Evolutionary conservation across 2,888 invertebrate species (phyloP), one percentile per base, ranked within the genome.

Genomic region (Venusia cambrica): DNA sequence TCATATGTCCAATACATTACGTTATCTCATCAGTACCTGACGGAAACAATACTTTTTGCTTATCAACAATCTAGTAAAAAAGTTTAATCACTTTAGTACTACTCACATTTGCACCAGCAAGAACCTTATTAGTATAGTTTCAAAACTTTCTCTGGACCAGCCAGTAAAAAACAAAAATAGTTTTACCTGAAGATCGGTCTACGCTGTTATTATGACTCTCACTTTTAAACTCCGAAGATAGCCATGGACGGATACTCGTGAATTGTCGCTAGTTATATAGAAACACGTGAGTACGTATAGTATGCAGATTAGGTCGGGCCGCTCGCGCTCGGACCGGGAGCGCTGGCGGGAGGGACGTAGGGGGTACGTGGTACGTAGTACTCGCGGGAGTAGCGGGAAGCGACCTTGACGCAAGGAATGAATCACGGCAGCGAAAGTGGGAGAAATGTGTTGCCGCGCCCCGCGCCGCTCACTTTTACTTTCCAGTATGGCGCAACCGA

Each of bases 341-440:
- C 16, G 34, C 29, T 12, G 22, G 40, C 36, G 48, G 53, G 51
- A 47, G 53, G 43, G 44, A n/a, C n/a, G n/a, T n/a, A n/a, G n/a
- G n/a, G n/a, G n/a, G n/a, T n/a, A n/a, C n/a, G n/a, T n/a, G 48
- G 47, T 45, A 54, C 65, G 35, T 31, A 40, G 40, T 40, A 40
- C 40, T 27, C 31, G 15, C 18, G 69, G 76, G 75, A 76, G 66
- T 68, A 61, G 65, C 75, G 72, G 79, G 81, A 75, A 73, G 72
- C 77, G 83, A 81, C 84, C 85, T 84, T 84, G 83, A 69, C 67
- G 69, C 62, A 68, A 57, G 58, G 64, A 69, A 57, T 73, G 84
- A 84, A 80, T 84, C 83, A 84, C 80, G 52, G 66, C 75, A 75
- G 84, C 79, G 87, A 85, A 85, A 87, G 85, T 87, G 85, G 87